Percentiles rank a stretch among this genome's conserved stretches.
phyloP scores from a whole-genome alignment of 2,888 invertebrate genomes.

The Cyclophora punctaria region DNA sequence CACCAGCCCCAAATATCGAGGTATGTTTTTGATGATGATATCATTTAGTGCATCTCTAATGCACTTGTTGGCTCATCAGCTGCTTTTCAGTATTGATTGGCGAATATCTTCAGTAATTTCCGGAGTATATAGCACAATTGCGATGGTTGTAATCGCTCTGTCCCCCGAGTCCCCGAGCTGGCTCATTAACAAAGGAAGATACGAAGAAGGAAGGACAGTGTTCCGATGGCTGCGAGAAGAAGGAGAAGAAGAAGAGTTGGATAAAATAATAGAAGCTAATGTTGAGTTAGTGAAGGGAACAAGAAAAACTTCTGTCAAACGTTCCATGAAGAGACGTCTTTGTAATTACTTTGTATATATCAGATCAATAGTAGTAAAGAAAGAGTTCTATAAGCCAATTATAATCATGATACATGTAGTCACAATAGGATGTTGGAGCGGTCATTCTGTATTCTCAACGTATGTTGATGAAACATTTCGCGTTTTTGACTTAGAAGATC shows the following conservation, averaged over 20 bases:
- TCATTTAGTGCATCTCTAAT: constrained; percentile 73
- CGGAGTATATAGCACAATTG: constrained; percentile 48
- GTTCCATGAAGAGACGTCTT: constrained; percentile 8
- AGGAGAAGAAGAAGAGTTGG: constrained; percentile 40
- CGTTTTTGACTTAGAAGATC: constrained; percentile 29
- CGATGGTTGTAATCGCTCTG: constrained; percentile 44
- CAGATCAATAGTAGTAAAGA: constrained; percentile 27
- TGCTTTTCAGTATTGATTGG: constrained; percentile 76
- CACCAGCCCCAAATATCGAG: neutral
- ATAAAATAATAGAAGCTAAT: constrained; percentile 25
- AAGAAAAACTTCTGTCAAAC: constrained; percentile 17
- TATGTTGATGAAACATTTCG: constrained; percentile 37
- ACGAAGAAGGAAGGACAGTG: constrained; percentile 64
- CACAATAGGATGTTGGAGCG: constrained; percentile 40
- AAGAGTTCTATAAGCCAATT: constrained; percentile 47
- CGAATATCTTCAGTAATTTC: constrained; percentile 63
- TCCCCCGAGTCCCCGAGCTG: constrained; percentile 78
- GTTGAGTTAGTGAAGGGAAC: constrained; percentile 24
- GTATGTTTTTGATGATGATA: constrained; percentile 44
- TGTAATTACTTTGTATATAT: constrained; percentile 11
- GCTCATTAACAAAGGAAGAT: constrained; percentile 70
- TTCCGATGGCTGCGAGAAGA: constrained; percentile 72
- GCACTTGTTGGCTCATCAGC: constrained; percentile 70
- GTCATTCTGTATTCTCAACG: constrained; percentile 35
- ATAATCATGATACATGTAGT: constrained; percentile 46